Base-by-base conservation (phyloP, 2,888 invertebrate species). In the Lasioglossum leucozonium region DNA sequence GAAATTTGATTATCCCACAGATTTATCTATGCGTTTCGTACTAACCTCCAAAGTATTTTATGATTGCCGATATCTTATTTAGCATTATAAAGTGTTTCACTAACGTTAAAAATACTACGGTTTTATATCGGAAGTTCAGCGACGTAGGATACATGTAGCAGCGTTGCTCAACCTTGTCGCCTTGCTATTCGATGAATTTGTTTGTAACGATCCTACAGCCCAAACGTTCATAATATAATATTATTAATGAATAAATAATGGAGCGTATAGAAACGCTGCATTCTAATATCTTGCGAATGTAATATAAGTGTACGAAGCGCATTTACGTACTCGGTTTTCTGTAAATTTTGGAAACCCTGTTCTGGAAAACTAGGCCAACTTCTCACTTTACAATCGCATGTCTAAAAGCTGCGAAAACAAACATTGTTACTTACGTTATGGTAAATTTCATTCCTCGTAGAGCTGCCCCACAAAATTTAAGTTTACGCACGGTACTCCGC, bases 1-100 rank as follows among this genome's bases (percentile, higher is more conserved):
- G 30, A 55, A 51, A 72, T 75, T 81, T 81, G 67, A 75, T 78
- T 72, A 84, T 30, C 84, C 42, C 55, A 65, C 34, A 37, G 77
- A 84, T 74, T 77, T 82, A 84, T 83, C 84, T 72, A 18, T 44
- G n/a, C n/a, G 42, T 71, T 85, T 81, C 67, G 67, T 81, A 65
- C 58, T 55, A 72, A 42, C 72, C 71, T 26, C 34, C n/a, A 16
- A 34, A 1, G 30, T 22, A n/a, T 30, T n/a, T 34, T 22, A 34
- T 22, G 42, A 47, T 58, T 67, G 47, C 55, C 72, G 67, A 47
- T 40, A 42, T 67, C 67, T 40, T 40, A 26, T 42, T 72, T 78
- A 44, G 26, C 62, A 26, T n/a, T 18, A 72, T 44, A 47, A 72
- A 72, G 26, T 62, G 30, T 30, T 30, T 5, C 6, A 0, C 6